Base-by-base conservation (phyloP, 1,140 invertebrate genomes). In the Nilaparvata lugens region DNA sequence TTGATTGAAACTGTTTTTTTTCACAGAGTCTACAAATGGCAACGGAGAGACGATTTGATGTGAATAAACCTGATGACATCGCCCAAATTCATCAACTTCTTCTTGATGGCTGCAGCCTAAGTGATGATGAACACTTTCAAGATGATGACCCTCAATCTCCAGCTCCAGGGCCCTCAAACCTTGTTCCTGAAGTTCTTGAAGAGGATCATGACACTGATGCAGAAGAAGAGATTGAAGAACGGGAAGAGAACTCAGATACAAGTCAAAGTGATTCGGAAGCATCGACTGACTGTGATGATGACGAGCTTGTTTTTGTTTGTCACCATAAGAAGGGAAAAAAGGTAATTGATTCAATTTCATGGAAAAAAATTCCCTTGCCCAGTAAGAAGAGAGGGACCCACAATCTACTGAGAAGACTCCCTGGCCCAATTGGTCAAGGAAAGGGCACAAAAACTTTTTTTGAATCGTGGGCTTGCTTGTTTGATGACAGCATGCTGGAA, bases 11-110 rank as follows among this genome's bases (percentile, higher is more conserved):
- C 56, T 59, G 40, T 59, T 18, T 59, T 59, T 59, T 28, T 28
- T 28, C 28, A 28, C 28, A 28, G 28, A 28, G 28, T 28, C 28
- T 28, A 28, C 28, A 61, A 31, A 61, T 61, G 52, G 52, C 52
- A 35, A 42, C 52, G 25, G 56, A 55, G 56, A 61, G 55, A 61
- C 52, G 5, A 48, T 61, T 61, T 42, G 60, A 56, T 61, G 7
- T 61, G 9, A 61, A 61, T 61, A 61, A 61, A 6, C 52, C 60
- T 61, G 60, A 61, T 56, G 60, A 61, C 52, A 53, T 60, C 11
- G 2, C 28, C 6, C 48, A 53, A 60, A 60, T 60, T 53, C 58
- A 60, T 60, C 48, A 61, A 61, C 52, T 61, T 61, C 52, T 61
- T 40, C 42, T 61, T 61, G 60, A 61, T 54, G 58, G 58, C 58